Percentiles rank a stretch among this genome's conserved stretches.
phyloP scores from a whole-genome alignment of 2,113 vertebrate genomes.

The Psittacara wagleri region DNA sequence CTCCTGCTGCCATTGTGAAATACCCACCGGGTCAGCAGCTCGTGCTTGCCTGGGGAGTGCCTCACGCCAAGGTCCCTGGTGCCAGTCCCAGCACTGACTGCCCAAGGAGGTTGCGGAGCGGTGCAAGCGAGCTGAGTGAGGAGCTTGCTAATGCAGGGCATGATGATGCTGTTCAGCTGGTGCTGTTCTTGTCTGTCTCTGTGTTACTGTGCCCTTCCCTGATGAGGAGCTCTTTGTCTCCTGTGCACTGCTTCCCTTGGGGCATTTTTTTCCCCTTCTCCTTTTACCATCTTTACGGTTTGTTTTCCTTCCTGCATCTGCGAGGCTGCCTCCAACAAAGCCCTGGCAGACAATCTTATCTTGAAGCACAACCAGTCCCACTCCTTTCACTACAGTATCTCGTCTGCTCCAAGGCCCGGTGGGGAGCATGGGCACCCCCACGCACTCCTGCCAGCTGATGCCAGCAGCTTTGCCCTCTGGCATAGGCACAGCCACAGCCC shows the following conservation, averaged over 20 bases:
- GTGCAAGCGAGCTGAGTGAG: fast-evolving
- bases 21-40: background rate
- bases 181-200: background rate
- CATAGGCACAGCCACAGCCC: background rate
- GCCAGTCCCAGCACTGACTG: background rate
- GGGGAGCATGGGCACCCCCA: fast-evolving
- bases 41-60: fast-evolving
- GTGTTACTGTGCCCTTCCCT: background rate
- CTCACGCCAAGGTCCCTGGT: background rate
- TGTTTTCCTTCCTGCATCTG: constrained; percentile 49
- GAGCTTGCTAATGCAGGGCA: background rate
- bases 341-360: constrained; percentile 49
- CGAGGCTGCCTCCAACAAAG: constrained; percentile 33
- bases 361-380: background rate
- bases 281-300: constrained; percentile 28
- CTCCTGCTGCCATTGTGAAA: background rate
- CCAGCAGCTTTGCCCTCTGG: background rate
- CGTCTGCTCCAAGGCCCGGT: background rate
- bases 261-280: background rate
- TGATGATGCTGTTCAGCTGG: background rate
- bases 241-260: background rate
- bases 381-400: background rate
- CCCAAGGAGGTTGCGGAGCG: background rate
- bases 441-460: fast-evolving
- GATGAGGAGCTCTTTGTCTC: background rate